These are phyloP conservation scores for Aplodontia rufa DNA, from an alignment of 2,113 vertebrate genomes.

Conservation along the genomic window DNA sequence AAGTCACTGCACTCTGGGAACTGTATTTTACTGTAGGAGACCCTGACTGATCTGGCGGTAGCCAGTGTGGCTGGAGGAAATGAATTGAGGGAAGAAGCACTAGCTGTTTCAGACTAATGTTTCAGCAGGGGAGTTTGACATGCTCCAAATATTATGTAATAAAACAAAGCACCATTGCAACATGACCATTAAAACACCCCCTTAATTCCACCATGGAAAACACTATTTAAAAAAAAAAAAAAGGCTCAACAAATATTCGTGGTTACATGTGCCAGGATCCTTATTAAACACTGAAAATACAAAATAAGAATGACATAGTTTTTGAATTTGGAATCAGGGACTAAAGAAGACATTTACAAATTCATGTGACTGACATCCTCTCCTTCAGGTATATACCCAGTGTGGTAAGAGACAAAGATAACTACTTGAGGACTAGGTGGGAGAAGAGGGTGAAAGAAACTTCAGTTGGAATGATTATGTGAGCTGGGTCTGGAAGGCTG, in stretches of 20 bases:
- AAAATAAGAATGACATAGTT: slow-evolving; percentile 9
- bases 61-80: background rate
- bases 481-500: slow-evolving; percentile 24
- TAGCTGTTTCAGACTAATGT: background rate
- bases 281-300: background rate
- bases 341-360: slow-evolving; percentile 16
- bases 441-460: background rate
- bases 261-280: background rate
- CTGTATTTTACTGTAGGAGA: background rate
- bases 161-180: background rate
- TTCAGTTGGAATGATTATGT: background rate
- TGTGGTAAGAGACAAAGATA: background rate
- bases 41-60: background rate
- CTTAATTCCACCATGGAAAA: slow-evolving; percentile 18
- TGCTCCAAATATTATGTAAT: background rate
- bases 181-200: background rate
- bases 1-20: background rate
- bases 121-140: background rate
- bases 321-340: background rate
- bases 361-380: background rate
- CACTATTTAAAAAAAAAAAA: background rate
- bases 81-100: background rate
- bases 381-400: background rate
- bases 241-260: background rate
- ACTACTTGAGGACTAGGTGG: background rate